Percentiles rank a stretch among this genome's conserved stretches.
phyloP scores from a whole-genome alignment of 2,113 vertebrate species.

The Atherinomorus stipes region DNA sequence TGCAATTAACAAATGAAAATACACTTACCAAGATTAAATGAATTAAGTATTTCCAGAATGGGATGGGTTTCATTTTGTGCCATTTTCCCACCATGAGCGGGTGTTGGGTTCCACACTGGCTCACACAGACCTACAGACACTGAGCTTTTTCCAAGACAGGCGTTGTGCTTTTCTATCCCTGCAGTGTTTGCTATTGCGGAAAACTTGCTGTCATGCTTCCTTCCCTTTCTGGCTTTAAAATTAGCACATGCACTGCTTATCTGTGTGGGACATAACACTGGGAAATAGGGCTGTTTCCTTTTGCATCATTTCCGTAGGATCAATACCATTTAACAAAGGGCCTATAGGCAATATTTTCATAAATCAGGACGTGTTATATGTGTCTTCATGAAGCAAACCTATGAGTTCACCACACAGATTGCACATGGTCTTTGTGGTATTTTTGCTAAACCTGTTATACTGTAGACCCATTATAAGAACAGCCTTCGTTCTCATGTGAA shows the following conservation, averaged over 20 bases:
- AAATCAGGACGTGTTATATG: not conserved
- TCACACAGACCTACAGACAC: constrained; percentile 30
- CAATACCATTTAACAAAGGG: constrained; percentile 59
- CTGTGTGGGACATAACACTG: constrained; percentile 88
- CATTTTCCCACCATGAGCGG: constrained; percentile 85
- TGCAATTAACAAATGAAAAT: constrained; percentile 11
- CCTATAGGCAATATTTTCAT: constrained; percentile 21
- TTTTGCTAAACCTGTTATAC: not conserved
- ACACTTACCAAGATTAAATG: constrained; percentile 78
- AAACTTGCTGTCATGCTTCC: constrained; percentile 93
- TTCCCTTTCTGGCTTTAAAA: constrained; percentile 91
- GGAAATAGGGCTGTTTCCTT: constrained; percentile 89
- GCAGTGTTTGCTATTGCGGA: constrained; percentile 87
- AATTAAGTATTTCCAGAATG: constrained; percentile 75
- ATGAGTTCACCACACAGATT: not conserved
- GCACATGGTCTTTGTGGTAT: not conserved
- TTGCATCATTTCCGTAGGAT: constrained; percentile 92
- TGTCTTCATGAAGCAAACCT: not conserved
- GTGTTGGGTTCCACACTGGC: constrained; percentile 34
- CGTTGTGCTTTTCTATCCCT: constrained; percentile 33
- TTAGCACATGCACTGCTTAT: constrained; percentile 92
- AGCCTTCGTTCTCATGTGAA: constrained; percentile 5
- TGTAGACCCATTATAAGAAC: not conserved
- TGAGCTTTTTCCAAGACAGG: constrained; percentile 68
- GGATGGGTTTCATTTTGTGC: constrained; percentile 81